Evolutionary conservation across 23 tunicate genomes (phyloP).

Genomic region (Aplidium turbinatum): DNA sequence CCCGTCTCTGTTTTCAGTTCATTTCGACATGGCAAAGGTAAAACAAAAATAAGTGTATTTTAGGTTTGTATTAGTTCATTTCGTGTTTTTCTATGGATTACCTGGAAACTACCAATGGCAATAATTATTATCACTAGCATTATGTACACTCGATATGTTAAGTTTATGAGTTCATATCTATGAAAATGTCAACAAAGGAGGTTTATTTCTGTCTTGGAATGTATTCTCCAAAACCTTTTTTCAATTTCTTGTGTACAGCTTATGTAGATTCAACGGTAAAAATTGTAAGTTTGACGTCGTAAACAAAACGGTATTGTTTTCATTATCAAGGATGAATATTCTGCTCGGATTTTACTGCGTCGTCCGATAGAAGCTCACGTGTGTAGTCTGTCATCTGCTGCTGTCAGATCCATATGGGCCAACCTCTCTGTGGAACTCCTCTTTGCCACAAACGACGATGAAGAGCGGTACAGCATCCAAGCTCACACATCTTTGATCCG

Average conservation of each 20-base stretch:
- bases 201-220: too few relatives aligned
- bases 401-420: constrained; percentile 64
- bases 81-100: too few relatives aligned
- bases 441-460: constrained; percentile 56
- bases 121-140: too few relatives aligned
- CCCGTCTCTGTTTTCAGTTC: constrained; percentile 24
- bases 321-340: constrained; percentile 22
- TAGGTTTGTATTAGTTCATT: too few relatives aligned
- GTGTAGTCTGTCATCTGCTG: constrained; percentile 41
- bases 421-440: constrained; percentile 54
- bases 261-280: too few relatives aligned
- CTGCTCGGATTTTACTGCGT: constrained; percentile 41
- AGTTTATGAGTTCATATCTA: too few relatives aligned
- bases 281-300: not conserved
- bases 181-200: too few relatives aligned
- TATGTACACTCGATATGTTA: too few relatives aligned
- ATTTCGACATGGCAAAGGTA: constrained; percentile 24
- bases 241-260: too few relatives aligned
- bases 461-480: constrained; percentile 76
- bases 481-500: constrained; percentile 56
- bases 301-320: not conserved
- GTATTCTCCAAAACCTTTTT: too few relatives aligned
- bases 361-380: constrained; percentile 49
- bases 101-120: not conserved
- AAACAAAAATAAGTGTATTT: not conserved